phyloP scores from a whole-genome alignment of 2,797 vertebrate species.

The Sebastes hubbsi region DNA sequence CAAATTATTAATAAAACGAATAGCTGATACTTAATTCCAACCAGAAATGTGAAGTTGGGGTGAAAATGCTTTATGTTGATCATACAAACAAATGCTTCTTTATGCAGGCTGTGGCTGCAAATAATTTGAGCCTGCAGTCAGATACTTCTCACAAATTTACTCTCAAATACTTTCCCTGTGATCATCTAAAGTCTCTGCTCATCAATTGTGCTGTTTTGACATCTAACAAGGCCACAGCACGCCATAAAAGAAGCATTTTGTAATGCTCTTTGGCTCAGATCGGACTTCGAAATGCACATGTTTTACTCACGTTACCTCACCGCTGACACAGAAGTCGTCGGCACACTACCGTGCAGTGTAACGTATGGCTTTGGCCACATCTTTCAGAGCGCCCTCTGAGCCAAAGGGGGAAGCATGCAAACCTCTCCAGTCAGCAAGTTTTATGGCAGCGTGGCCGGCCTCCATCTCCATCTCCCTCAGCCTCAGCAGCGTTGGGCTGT shows the following conservation, averaged over 20 bases:
- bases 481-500: conserved; percentile 63
- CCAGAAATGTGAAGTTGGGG: background rate
- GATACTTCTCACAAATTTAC: background rate
- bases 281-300: conserved; percentile 3
- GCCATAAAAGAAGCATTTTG: conserved; percentile 42
- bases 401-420: conserved; percentile 55
- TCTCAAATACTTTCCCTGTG: conserved; percentile 26
- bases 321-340: conserved; percentile 44
- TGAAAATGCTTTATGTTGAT: background rate
- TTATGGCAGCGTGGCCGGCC: conserved; percentile 48
- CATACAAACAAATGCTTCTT: background rate
- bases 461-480: conserved; percentile 59
- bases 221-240: conserved; percentile 54
- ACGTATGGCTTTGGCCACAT: conserved; percentile 40
- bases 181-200: conserved; percentile 19
- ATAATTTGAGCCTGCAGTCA: background rate
- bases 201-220: conserved; percentile 30
- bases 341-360: conserved; percentile 54
- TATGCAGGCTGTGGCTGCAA: background rate
- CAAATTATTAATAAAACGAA: background rate
- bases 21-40: background rate
- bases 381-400: conserved; percentile 22
- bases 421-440: conserved; percentile 54
- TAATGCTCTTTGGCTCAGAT: conserved; percentile 31
- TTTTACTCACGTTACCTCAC: conserved; percentile 59